Base-by-base conservation (phyloP, 2,113 vertebrate species). In the Capra hircus region DNA sequence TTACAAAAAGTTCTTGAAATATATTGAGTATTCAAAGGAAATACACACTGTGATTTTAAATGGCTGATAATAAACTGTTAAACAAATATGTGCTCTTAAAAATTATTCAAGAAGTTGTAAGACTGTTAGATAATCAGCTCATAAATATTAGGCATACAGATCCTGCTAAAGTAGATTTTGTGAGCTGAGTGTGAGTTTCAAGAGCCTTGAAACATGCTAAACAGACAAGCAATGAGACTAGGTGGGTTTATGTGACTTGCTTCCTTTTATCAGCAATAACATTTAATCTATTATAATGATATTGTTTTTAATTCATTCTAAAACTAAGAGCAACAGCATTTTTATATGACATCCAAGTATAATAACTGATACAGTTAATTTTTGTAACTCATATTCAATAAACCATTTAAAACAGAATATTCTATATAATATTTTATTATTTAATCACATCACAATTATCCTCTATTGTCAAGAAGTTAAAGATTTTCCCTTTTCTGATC, bases 1-100 rank as follows among this genome's bases (percentile, higher is more conserved):
- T 96, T 87, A 93, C 30, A 90, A 84, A 88, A 94, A 71, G n/a
- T 40, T 60, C 36, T 91, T 97, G 62, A 94, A 78, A 90, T 83
- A 60, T 3, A 78, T 5, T 64, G 33, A 60, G 74, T 16, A 85
- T 78, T 81, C 50, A 94, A 85, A 96, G 59, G n/a, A 95, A 93
- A 85, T 52, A 4, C 25, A 78, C 3, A 59, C 11, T 85, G 28
- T 80, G 67, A 71, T 94, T 57, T 95, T 90, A 84, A 95, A 80
- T 30, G 57, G 10, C 30, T 67, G 30, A 13, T 28, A 67, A 7
- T 64, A 40, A 95, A 91, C n/a, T 86, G 2, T 91, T 74, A 84
- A 84, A 67, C 30, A 90, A 93, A 84, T 85, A 78, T 7, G 10
- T 45, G 10, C 60, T 90, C 89, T 71, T 67, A 84, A 95, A 85